phyloP scores from a whole-genome alignment of 2,113 vertebrate species.

The Otis tarda region DNA sequence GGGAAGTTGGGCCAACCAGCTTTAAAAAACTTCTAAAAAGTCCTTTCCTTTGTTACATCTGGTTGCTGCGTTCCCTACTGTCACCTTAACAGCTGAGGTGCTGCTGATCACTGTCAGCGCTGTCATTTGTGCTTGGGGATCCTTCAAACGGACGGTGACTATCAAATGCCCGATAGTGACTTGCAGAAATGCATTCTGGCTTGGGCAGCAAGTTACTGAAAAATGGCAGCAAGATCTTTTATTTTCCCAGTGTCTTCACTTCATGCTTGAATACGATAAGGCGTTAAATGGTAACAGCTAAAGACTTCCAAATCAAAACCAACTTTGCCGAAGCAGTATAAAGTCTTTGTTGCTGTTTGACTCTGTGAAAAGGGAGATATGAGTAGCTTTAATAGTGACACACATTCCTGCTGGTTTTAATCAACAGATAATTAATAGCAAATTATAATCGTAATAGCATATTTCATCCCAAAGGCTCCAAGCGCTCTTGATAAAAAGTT shows the following conservation, averaged over 20 bases:
- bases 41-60: neutral
- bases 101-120: neutral
- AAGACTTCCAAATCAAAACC: neutral
- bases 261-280: neutral
- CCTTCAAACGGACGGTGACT: neutral
- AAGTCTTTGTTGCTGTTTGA: neutral
- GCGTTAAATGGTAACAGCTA: neutral
- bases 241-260: neutral
- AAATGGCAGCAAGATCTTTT: neutral
- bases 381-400: neutral
- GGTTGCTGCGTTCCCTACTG: neutral
- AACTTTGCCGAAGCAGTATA: neutral
- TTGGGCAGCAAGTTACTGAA: neutral
- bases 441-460: constrained; percentile 41
- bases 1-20: neutral
- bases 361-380: neutral
- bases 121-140: neutral
- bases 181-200: neutral
- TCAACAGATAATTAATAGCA: constrained; percentile 49
- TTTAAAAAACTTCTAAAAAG: neutral
- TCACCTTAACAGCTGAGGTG: neutral
- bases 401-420: constrained; percentile 45
- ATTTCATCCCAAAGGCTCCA: constrained; percentile 22
- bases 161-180: neutral
- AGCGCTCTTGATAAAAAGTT: neutral